Base-by-base conservation (phyloP, 2,113 vertebrate species). In the Brachionichthys hirsutus region DNA sequence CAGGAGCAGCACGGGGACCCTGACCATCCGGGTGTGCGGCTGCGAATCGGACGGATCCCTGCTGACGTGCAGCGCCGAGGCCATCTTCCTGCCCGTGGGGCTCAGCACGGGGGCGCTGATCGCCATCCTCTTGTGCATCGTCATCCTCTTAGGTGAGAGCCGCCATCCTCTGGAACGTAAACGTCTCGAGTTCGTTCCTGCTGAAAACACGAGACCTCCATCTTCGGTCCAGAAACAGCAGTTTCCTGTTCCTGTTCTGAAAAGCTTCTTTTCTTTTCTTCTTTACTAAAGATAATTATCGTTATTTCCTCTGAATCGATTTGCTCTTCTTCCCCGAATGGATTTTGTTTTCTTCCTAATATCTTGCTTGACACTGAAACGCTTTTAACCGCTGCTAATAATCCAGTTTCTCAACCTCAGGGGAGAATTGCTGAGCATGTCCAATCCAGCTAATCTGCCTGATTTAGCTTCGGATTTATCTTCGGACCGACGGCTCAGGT, bases 51-150 rank as follows among this genome's bases (percentile, higher is more conserved):
- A 96, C 12, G 96, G 97, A 0, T 91, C 92, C 14, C 89, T 98
- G 77, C 68, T 98, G n/a, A 96, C 95, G 5, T 99, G 97, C 87
- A 96, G 94, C 0, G 94, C 94, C 2, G 97, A 98, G 84, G 97
- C 97, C 73, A 92, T 98, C 82, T 97, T 98, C 72, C 90, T 98
- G 34, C 96, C 96, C 9, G 95, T 98, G 12, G 97, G 97, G 47
- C 94, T 99, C 44, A 98, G 97, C 89, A 98, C 97, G 0, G 97
- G 96, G 18, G 97, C 97, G 0, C 84, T 99, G 80, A 90, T 99
- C 38, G 97, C 97, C 72, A 98, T 99, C 66, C 90, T 99, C 24
- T 84, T 98, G 40, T 99, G 97, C 65, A 94, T 98, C 73, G 52
- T 97, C 83, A 97, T 99, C 78, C 89, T 99, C 49, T 85, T 98